Conservation (phyloP, 2,797 vertebrate species). For the Fratercula arctica region DNA sequence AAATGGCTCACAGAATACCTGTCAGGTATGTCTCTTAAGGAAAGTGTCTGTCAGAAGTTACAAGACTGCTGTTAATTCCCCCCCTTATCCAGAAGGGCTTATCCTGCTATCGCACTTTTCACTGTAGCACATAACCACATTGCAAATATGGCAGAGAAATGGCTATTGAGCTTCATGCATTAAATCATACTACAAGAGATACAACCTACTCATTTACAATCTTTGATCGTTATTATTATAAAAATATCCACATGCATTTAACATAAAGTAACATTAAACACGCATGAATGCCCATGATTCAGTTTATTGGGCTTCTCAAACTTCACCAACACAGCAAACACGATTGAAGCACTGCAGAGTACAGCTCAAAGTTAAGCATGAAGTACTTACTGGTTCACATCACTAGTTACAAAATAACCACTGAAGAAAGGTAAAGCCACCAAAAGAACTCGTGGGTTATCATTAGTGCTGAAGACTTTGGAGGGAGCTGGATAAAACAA, state of each 20-base stretch:
- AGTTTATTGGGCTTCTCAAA: background rate
- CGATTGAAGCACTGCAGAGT: background rate
- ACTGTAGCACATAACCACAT: background rate
- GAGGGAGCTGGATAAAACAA: background rate
- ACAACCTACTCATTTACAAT: background rate
- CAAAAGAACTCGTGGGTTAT: fast-evolving
- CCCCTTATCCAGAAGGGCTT: background rate
- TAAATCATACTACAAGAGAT: background rate
- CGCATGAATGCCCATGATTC: background rate
- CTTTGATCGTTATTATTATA: background rate
- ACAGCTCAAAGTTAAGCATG: background rate
- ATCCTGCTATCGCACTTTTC: background rate
- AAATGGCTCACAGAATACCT: background rate
- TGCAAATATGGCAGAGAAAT: background rate
- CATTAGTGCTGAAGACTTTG: background rate
- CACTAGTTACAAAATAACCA: background rate
- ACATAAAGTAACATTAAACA: background rate
- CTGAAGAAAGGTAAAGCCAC: background rate
- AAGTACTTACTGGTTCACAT: background rate
- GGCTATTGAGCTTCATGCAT: background rate
- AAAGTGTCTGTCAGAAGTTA: background rate
- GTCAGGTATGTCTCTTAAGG: background rate
- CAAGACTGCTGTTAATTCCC: background rate
- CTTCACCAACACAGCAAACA: background rate
- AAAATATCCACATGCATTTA: background rate